Conservation (phyloP, 2,888 invertebrate genomes). For the Corbicula japonica region DNA sequence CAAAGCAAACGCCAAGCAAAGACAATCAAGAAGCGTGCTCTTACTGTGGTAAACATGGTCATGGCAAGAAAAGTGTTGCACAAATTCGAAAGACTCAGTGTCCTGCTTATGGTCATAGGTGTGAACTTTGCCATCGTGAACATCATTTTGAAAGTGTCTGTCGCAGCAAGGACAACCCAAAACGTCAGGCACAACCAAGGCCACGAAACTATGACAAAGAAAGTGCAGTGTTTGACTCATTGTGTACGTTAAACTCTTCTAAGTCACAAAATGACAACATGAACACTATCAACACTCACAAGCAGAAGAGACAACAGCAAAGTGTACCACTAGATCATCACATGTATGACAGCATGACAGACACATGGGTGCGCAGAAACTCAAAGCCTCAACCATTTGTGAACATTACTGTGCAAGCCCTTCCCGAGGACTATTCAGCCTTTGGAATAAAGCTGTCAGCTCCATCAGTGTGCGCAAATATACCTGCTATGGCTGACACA, state of each 20-base stretch:
- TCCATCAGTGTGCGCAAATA: constrained; percentile 21
- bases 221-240: constrained; percentile 51
- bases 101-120: constrained; percentile 64
- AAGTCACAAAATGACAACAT: neutral
- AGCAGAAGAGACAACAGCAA: neutral
- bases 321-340: constrained; percentile 63
- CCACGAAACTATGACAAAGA: neutral
- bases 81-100: constrained; percentile 52
- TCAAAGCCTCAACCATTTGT: constrained; percentile 67
- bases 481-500: constrained; percentile 68
- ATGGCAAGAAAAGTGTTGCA: constrained; percentile 56
- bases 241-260: constrained; percentile 44
- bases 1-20: too few relatives aligned
- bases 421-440: constrained; percentile 48
- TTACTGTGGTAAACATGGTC: constrained; percentile 69
- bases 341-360: constrained; percentile 59
- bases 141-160: constrained; percentile 66
- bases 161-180: constrained; percentile 50
- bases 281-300: neutral
- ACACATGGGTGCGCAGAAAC: constrained; percentile 47
- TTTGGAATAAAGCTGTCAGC: constrained; percentile 62
- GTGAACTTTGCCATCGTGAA: constrained; percentile 47
- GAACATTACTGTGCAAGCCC: constrained; percentile 28
- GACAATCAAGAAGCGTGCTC: constrained; percentile 46
- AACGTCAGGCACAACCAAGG: neutral